These are phyloP conservation scores for Nesoenas mayeri DNA, from an alignment of 2,113 vertebrate genomes.

Conservation along the genomic window DNA sequence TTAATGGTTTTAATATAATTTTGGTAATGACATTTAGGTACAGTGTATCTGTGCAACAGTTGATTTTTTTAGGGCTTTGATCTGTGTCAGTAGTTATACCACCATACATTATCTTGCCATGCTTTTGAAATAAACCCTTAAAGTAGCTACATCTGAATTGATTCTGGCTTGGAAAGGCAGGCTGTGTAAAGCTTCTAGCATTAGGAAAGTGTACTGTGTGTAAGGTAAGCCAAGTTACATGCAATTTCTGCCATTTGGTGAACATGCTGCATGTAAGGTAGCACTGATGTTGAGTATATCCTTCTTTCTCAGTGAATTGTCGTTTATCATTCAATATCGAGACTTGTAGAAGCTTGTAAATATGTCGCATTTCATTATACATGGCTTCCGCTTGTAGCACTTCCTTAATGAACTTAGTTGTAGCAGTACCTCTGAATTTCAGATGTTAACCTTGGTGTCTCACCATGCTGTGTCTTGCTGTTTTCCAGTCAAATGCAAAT, in stretches of 20 bases:
- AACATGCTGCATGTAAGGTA: neutral
- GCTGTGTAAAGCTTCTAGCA: neutral
- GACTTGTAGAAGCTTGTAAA: neutral
- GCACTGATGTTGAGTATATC: neutral
- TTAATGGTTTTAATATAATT: neutral
- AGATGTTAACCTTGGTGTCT: constrained; percentile 7
- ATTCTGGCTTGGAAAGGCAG: constrained; percentile 17
- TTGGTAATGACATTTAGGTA: neutral
- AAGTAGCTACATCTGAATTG: neutral
- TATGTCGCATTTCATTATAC: constrained; percentile 19
- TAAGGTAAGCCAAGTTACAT: neutral
- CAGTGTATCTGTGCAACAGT: neutral
- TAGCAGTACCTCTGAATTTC: neutral
- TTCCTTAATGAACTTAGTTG: neutral
- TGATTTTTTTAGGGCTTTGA: neutral
- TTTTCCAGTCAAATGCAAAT: neutral
- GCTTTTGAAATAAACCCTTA: constrained; percentile 2
- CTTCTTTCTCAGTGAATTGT: neutral
- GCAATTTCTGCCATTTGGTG: neutral
- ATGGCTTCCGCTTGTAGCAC: constrained; percentile 21
- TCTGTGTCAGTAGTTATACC: neutral
- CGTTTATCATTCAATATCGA: neutral
- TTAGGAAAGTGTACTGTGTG: neutral
- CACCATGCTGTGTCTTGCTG: neutral
- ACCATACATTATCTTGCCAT: neutral